These are phyloP conservation scores for Caiman crocodilus DNA, from an alignment of 2,797 vertebrate species.

Conservation along the genomic window DNA sequence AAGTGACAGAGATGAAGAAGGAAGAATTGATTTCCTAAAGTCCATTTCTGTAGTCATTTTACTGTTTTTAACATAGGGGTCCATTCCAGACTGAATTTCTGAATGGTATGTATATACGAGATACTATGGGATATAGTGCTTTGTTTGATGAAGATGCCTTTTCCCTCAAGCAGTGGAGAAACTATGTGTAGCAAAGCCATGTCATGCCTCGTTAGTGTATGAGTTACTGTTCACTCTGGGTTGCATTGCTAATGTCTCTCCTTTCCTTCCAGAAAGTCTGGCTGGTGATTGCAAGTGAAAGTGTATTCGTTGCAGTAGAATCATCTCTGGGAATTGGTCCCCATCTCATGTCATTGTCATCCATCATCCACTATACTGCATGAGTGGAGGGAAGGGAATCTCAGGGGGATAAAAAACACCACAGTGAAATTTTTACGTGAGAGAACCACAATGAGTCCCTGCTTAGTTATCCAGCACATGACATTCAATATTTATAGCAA, in stretches of 20 bases:
- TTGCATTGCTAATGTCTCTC: background rate
- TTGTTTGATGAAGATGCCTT: background rate
- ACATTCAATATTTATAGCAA: background rate
- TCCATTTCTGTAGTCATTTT: background rate
- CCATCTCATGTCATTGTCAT: background rate
- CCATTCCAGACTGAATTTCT: background rate
- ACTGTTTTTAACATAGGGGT: background rate
- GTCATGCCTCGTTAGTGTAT: background rate
- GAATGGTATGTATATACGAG: background rate
- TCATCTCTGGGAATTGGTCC: background rate
- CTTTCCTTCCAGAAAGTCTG: background rate
- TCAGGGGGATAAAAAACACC: background rate
- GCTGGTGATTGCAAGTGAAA: background rate
- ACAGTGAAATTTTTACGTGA: background rate
- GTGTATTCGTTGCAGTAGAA: background rate
- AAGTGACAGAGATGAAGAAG: background rate
- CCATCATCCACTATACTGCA: background rate
- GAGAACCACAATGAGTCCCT: background rate
- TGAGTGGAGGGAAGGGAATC: background rate
- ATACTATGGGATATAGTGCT: background rate
- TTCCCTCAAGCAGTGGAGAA: background rate
- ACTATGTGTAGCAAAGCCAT: background rate
- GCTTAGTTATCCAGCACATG: background rate
- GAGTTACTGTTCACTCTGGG: background rate
- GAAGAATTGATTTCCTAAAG: background rate